Evolutionary conservation across 2,797 vertebrate genomes (phyloP).

Genomic region (Microcaecilia unicolor): DNA sequence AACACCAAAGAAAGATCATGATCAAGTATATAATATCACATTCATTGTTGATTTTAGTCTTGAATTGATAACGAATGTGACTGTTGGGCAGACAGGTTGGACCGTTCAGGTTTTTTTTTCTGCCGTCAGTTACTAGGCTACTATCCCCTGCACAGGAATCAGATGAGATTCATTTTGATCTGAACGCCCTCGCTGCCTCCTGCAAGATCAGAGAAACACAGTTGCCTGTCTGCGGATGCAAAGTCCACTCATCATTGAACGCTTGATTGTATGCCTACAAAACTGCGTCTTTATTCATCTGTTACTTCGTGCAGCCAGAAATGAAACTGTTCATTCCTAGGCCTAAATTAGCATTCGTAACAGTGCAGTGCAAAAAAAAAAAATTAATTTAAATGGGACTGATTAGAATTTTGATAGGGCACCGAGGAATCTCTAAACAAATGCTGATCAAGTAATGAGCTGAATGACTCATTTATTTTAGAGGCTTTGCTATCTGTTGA

Average conservation of each 20-base stretch:
- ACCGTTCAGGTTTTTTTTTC: too few species aligned
- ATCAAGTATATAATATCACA: too few species aligned
- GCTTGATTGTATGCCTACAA: slow-evolving; percentile 27
- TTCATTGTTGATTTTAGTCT: too few species aligned
- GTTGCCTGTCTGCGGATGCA: slow-evolving; percentile 31
- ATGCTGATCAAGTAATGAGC: slow-evolving; percentile 35
- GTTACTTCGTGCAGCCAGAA: slow-evolving; percentile 40
- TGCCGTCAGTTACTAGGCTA: too few species aligned
- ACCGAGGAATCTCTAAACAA: slow-evolving; percentile 32
- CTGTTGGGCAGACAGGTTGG: too few species aligned
- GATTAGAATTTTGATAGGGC: slow-evolving; percentile 38
- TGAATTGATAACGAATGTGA: too few species aligned
- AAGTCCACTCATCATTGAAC: slow-evolving; percentile 35
- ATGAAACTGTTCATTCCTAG: slow-evolving; percentile 34
- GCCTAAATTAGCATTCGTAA: slow-evolving; percentile 48
- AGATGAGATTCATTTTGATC: too few species aligned
- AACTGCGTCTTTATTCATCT: slow-evolving; percentile 37
- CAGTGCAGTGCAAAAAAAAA: slow-evolving; percentile 21
- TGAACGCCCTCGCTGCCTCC: slow-evolving; percentile 21
- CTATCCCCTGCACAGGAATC: too few species aligned
- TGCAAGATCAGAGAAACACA: slow-evolving; percentile 2
- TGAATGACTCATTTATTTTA: slow-evolving; percentile 41
- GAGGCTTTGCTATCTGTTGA: slow-evolving; percentile 18
- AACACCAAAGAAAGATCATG: too few species aligned
- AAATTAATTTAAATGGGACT: slow-evolving; percentile 33